Percentiles rank a stretch among this genome's conserved stretches.
Conservation (phyloP, 2,888 invertebrate genomes). For the Chydorus sphaericus region DNA sequence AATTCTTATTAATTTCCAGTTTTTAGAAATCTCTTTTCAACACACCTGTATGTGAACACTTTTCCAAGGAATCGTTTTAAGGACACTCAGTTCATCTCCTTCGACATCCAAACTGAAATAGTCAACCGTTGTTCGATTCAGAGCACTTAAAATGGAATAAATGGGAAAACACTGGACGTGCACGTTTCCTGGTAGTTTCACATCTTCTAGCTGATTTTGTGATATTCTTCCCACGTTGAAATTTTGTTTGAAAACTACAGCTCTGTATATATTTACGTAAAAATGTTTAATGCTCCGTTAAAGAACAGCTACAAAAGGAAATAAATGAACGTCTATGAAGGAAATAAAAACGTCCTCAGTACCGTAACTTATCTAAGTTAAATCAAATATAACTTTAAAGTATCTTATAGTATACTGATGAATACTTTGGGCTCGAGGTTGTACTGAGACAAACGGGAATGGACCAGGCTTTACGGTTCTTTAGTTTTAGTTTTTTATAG, state of each 20-base stretch:
- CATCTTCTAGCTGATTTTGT: constrained; percentile 17
- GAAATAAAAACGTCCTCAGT: no score
- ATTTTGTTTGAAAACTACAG: constrained; percentile 16
- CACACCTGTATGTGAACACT: constrained; percentile 31
- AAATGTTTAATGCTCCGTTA: background rate
- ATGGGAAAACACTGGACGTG: constrained; percentile 38
- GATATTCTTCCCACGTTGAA: constrained; percentile 17
- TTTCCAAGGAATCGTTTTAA: constrained; percentile 37
- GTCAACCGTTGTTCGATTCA: constrained; percentile 34
- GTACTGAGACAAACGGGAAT: constrained; percentile 26
- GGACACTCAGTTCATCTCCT: constrained; percentile 36
- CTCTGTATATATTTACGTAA: background rate
- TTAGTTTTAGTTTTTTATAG: constrained; percentile 23
- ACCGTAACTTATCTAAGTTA: no score
- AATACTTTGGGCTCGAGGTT: constrained; percentile 21
- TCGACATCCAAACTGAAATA: constrained; percentile 41
- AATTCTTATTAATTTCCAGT: background rate
- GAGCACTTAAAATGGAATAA: constrained; percentile 33
- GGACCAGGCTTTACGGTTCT: constrained; percentile 26
- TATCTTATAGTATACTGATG: constrained; percentile 11
- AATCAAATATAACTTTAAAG: no score
- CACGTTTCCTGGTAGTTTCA: constrained; percentile 28
- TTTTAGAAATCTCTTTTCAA: background rate
- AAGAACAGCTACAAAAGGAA: no score
- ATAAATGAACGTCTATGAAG: no score